Evolutionary conservation across 2,797 vertebrate species (phyloP).

Genomic region (Bradypodion pumilum): DNA sequence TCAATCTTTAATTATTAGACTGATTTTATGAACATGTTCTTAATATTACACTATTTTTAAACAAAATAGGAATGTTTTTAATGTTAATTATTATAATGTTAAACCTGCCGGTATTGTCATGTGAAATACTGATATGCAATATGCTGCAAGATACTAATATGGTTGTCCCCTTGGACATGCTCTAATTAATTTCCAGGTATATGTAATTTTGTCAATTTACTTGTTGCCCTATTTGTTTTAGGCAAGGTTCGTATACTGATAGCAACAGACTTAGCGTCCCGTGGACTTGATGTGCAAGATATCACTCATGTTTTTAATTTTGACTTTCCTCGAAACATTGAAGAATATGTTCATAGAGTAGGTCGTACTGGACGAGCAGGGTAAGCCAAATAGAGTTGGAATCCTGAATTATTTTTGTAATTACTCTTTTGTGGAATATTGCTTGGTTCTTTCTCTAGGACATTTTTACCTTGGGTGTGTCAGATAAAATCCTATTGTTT

Average conservation of each 20-base stretch:
- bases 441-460: neutral
- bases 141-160: no score
- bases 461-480: neutral
- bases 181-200: no score
- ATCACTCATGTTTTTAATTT: slow-evolving; percentile 95
- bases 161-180: no score
- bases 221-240: slow-evolving; percentile 57
- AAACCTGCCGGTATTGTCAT: no score
- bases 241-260: slow-evolving; percentile 91
- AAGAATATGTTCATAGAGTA: slow-evolving; percentile 95
- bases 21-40: neutral
- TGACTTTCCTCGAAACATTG: slow-evolving; percentile 94
- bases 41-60: neutral
- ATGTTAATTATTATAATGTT: neutral
- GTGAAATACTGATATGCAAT: no score
- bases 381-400: slow-evolving; percentile 71
- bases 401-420: neutral
- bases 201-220: neutral
- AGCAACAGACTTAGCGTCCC: slow-evolving; percentile 93
- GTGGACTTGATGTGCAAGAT: slow-evolving; percentile 92
- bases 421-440: neutral
- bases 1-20: neutral
- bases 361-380: slow-evolving; percentile 95
- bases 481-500: neutral
- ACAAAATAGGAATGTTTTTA: neutral